Conservation (phyloP, 2,888 invertebrate genomes). For the Tipula helvola region DNA sequence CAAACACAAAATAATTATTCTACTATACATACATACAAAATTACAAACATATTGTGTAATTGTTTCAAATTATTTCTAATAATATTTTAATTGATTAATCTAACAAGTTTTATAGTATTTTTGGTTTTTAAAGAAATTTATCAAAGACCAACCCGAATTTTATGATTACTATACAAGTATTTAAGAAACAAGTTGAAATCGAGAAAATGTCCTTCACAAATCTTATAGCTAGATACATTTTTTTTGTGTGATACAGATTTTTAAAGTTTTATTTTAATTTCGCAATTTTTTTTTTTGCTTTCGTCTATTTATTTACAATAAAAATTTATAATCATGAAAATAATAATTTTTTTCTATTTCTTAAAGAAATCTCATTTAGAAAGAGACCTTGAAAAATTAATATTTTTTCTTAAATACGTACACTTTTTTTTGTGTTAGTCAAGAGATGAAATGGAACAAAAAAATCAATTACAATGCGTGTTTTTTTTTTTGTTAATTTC, state of each 20-base stretch:
- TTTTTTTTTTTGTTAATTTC: background rate
- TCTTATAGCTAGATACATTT: background rate
- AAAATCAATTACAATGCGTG: background rate
- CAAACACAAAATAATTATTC: background rate
- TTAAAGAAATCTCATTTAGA: background rate
- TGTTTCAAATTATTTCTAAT: background rate
- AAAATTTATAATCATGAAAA: background rate
- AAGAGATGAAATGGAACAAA: background rate
- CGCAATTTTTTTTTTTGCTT: background rate
- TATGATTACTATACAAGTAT: background rate
- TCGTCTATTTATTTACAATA: background rate
- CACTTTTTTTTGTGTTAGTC: background rate
- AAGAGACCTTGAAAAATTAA: background rate
- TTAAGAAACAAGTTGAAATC: background rate
- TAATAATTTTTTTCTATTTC: background rate
- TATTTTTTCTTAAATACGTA: background rate
- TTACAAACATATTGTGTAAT: background rate
- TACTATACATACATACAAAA: background rate
- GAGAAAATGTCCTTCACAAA: background rate
- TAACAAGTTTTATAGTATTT: background rate
- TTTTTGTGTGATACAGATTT: background rate
- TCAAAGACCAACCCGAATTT: background rate
- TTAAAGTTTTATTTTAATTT: background rate
- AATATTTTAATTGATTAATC: background rate
- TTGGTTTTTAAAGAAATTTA: background rate